Conservation (phyloP, 2,797 vertebrate species). For the Rhynchotus rufescens region DNA sequence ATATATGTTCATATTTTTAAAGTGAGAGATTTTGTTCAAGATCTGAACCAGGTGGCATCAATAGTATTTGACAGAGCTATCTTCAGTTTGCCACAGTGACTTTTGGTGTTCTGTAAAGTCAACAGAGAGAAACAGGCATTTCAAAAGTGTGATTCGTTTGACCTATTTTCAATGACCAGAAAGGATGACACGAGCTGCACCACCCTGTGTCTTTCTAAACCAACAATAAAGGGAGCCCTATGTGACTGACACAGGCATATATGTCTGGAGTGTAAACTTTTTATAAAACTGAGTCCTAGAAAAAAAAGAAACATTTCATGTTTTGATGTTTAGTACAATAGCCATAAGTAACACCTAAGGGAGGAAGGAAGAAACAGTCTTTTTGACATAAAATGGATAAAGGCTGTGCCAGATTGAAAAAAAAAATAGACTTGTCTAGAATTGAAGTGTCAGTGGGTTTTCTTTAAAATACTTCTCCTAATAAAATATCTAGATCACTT, state of each 20-base stretch:
- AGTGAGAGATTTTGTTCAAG: not conserved
- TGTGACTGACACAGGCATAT: not conserved
- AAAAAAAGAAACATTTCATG: not conserved
- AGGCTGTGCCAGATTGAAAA: not conserved
- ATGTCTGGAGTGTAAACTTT: not conserved
- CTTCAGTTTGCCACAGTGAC: not conserved
- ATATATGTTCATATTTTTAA: not conserved
- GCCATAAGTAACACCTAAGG: not conserved
- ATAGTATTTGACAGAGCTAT: not conserved
- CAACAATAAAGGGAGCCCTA: not conserved
- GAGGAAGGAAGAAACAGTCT: fast-evolving
- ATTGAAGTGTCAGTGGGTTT: not conserved
- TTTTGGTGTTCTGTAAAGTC: not conserved
- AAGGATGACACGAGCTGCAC: not conserved
- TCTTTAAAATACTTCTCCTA: not conserved
- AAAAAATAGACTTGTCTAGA: fast-evolving
- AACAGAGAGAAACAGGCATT: not conserved
- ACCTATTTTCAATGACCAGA: not conserved
- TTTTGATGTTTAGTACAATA: not conserved
- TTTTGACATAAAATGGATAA: not conserved
- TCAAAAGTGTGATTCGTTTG: not conserved
- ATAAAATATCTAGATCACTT: not conserved
- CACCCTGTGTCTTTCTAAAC: not conserved
- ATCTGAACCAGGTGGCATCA: not conserved
- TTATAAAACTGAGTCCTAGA: not conserved